Evolutionary conservation across 2,888 invertebrate genomes (phyloP).

Genomic region (Myopa testacea): DNA sequence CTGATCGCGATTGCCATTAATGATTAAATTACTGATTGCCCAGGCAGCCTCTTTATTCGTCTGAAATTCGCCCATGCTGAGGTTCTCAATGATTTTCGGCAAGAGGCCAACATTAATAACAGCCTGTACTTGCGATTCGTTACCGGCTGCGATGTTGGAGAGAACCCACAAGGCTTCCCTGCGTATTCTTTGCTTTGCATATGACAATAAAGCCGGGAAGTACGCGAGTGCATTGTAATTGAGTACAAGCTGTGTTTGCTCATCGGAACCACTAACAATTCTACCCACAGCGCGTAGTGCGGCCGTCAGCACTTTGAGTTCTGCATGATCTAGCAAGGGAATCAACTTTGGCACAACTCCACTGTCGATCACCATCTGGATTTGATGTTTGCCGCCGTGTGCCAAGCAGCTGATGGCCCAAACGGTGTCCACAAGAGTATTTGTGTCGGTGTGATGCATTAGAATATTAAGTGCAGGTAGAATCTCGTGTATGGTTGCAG

Average conservation of each 20-base stretch:
- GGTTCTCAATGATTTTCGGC: slow-evolving; percentile 93
- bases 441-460: slow-evolving; percentile 94
- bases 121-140: slow-evolving; percentile 96
- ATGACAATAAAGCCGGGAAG: slow-evolving; percentile 91
- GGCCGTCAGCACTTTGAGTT: slow-evolving; percentile 92
- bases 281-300: slow-evolving; percentile 98
- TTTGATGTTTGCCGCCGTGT: slow-evolving; percentile 97
- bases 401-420: slow-evolving; percentile 99
- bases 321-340: slow-evolving; percentile 94
- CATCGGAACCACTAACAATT: slow-evolving; percentile 98
- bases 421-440: slow-evolving; percentile 96
- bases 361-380: slow-evolving; percentile 96
- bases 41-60: slow-evolving; percentile 99
- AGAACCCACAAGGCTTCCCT: slow-evolving; percentile 99
- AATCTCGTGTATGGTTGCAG: slow-evolving; percentile 90
- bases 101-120: slow-evolving; percentile 92
- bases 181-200: slow-evolving; percentile 98
- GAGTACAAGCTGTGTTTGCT: slow-evolving; percentile 97
- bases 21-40: slow-evolving; percentile 99
- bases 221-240: slow-evolving; percentile 95
- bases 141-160: slow-evolving; percentile 99
- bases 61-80: slow-evolving; percentile 93
- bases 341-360: slow-evolving; percentile 95
- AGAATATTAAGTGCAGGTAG: slow-evolving; percentile 93
- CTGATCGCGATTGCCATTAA: slow-evolving; percentile 95